A percentile compares a stretch with the other conserved stretches of the same genome.
These are phyloP conservation scores for Hemicrepidius hirtus DNA, from an alignment of 2,888 invertebrate genomes.

Conservation along the genomic window DNA sequence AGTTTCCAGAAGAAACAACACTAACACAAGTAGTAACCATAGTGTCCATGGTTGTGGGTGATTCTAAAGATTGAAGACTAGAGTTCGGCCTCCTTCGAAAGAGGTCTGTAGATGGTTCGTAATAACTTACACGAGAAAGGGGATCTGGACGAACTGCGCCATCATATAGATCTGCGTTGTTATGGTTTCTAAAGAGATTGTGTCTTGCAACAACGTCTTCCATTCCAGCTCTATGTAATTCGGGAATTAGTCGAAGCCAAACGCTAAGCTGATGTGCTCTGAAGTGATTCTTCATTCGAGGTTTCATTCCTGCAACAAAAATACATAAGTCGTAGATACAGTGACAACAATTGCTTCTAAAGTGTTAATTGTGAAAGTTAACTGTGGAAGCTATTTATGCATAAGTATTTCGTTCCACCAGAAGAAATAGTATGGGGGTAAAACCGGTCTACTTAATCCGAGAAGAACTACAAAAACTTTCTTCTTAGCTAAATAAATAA, in stretches of 20 bases:
- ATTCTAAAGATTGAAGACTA: constrained; percentile 77
- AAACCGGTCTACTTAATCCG: too few relatives aligned
- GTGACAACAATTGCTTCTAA: too few relatives aligned
- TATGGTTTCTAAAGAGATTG: constrained; percentile 92
- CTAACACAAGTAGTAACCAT: constrained; percentile 84
- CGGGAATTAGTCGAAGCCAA: constrained; percentile 95
- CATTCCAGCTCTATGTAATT: constrained; percentile 91
- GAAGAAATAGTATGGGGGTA: too few relatives aligned
- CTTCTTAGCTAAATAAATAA: too few relatives aligned
- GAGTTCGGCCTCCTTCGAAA: constrained; percentile 76
- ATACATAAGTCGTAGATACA: neutral
- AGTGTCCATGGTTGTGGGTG: constrained; percentile 81
- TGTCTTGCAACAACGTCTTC: constrained; percentile 90
- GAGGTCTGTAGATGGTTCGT: constrained; percentile 79
- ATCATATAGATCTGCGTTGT: constrained; percentile 92
- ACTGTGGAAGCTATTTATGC: too few relatives aligned
- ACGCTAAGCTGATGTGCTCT: constrained; percentile 95
- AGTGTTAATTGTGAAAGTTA: too few relatives aligned
- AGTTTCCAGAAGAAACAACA: constrained; percentile 71
- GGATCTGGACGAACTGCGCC: constrained; percentile 91
- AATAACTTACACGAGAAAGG: constrained; percentile 79
- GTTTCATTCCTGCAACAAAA: constrained; percentile 86
- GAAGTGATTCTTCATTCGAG: constrained; percentile 94
- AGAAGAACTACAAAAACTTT: too few relatives aligned
- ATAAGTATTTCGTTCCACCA: too few relatives aligned